Evolutionary conservation across 2,113 vertebrate species (phyloP).

Genomic region (Pomatorhinus ruficollis): DNA sequence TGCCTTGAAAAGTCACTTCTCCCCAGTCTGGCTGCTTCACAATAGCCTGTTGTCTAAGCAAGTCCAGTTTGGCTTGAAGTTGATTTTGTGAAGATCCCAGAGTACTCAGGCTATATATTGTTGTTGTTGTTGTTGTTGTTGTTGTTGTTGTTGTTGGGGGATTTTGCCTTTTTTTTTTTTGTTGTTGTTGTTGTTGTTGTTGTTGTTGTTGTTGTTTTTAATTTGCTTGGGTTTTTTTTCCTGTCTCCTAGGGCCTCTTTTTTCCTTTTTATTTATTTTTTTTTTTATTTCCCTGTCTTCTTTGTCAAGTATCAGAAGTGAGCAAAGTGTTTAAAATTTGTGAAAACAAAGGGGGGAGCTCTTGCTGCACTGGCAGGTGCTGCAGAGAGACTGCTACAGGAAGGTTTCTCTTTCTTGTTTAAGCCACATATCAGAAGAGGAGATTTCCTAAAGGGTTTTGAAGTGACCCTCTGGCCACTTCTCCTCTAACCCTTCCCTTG

Average conservation of each 20-base stretch:
- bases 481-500: not conserved
- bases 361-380: not conserved
- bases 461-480: not conserved
- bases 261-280: not conserved
- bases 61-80: not conserved
- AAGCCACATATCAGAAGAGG: not conserved
- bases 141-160: fast-evolving
- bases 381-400: not conserved
- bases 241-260: not conserved
- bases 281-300: fast-evolving
- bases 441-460: not conserved
- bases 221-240: not conserved
- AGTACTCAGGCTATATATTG: not conserved
- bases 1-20: not conserved
- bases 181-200: fast-evolving
- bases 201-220: fast-evolving
- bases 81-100: not conserved
- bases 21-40: not conserved
- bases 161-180: not conserved
- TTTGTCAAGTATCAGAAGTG: not conserved
- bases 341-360: slow-evolving; percentile 1
- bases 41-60: not conserved
- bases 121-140: no score
- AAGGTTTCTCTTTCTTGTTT: not conserved
- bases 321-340: not conserved